Conservation (phyloP, 53 echinoderm and acorn worm species). For the Apostichopus leukothele region DNA sequence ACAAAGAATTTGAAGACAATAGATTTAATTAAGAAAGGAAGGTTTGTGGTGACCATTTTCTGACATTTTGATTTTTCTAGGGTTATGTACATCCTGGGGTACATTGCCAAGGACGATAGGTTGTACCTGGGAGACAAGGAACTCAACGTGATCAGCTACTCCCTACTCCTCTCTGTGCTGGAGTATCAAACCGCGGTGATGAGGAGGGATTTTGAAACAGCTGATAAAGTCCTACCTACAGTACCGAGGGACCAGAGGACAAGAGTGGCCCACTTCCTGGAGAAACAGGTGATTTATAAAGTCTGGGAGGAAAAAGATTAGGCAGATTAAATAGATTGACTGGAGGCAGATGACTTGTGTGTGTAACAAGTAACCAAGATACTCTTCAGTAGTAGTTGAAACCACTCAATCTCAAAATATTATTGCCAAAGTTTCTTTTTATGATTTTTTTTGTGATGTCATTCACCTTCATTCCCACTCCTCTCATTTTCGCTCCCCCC, state of each 20-base stretch:
- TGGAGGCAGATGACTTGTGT: too few relatives aligned
- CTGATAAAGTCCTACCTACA: slow-evolving; percentile 95
- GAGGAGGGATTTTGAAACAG: slow-evolving; percentile 96
- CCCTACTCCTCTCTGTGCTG: slow-evolving; percentile 87
- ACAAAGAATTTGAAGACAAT: too few relatives aligned
- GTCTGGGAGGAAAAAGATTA: not conserved
- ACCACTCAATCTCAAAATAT: too few relatives aligned
- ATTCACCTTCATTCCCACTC: too few relatives aligned
- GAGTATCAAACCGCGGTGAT: slow-evolving; percentile 99
- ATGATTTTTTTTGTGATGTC: too few relatives aligned
- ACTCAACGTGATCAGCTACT: slow-evolving; percentile 91
- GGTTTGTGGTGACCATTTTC: not conserved
- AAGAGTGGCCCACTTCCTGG: slow-evolving; percentile 96
- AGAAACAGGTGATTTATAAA: slow-evolving; percentile 72
- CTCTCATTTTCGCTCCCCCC: too few relatives aligned
- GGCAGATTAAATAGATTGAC: not conserved
- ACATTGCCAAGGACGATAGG: slow-evolving; percentile 97
- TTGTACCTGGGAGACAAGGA: slow-evolving; percentile 99
- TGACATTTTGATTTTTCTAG: slow-evolving; percentile 24
- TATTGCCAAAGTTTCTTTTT: too few relatives aligned
- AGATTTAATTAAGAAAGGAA: not conserved
- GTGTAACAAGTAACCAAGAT: too few relatives aligned
- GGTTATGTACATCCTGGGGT: slow-evolving; percentile 95
- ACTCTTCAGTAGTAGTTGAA: too few relatives aligned
- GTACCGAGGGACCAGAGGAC: slow-evolving; percentile 94